Base-by-base conservation (phyloP, 2,797 vertebrate species). In the Periophthalmus magnuspinnatus region DNA sequence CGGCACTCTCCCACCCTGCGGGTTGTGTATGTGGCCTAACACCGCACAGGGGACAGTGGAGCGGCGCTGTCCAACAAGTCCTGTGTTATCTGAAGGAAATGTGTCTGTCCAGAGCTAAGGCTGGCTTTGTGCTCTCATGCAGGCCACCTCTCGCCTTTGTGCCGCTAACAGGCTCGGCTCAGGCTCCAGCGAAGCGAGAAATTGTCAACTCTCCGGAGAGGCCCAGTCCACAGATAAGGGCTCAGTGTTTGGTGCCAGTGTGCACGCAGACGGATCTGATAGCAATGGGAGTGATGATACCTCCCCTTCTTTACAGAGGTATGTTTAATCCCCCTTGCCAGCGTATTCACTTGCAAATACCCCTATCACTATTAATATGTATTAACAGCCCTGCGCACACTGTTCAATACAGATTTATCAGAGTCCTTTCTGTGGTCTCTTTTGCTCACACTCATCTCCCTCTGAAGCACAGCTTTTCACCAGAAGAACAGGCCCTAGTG, bases 151-250 rank as follows among this genome's bases (percentile, higher is more conserved):
- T 90, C 88, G 85, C 95, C 89, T 93, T 94, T 94, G 94, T 95
- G 91, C 92, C 91, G 84, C 96, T 98, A 99, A 98, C 97, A 98
- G 96, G 95, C 95, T 95, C 93, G 92, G 93, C 94, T 95, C 93
- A 96, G 95, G 97, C 96, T 99, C 96, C 97, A 97, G 85, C 95
- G 98, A 98, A 95, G 96, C 97, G 96, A 96, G 96, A 99, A 99
- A 99, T 99, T 98, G 97, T 98, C 97, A 99, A 98, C 96, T 97
- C 95, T 96, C 94, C 94, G 93, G 92, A 94, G 96, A 96, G 96
- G 94, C 94, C 94, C 94, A 96, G 94, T 90, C 91, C 93, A 95
- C 94, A 98, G 96, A 98, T 98, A 99, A 98, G 96, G 94, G 95
- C 96, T 96, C 94, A 95, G 91, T 97, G 97, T 98, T 96, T 97